Evolutionary conservation across 2,797 vertebrate genomes (phyloP).

Genomic region (Limnodromus scolopaceus): DNA sequence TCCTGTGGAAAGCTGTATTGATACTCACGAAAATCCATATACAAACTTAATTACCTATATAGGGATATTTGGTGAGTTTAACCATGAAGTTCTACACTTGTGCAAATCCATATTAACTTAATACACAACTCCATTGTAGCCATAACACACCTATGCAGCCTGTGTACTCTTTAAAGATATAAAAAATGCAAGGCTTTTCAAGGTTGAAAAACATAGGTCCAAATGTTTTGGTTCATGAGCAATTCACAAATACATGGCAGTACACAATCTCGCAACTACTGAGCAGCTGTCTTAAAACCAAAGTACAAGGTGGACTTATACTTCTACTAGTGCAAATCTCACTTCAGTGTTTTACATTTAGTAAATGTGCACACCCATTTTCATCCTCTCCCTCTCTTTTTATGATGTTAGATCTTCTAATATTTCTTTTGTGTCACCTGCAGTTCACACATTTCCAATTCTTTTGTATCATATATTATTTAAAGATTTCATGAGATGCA

Average conservation of each 20-base stretch:
- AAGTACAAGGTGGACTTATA: not conserved
- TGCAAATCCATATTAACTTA: not conserved
- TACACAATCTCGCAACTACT: not conserved
- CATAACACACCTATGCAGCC: not conserved
- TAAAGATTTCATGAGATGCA: not conserved
- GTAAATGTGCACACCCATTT: not conserved
- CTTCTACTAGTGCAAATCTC: not conserved
- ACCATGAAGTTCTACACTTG: not conserved
- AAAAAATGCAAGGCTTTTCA: not conserved
- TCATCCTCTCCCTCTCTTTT: not conserved
- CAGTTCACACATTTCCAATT: not conserved
- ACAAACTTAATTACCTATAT: not conserved
- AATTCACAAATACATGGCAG: not conserved
- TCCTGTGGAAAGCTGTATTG: not conserved
- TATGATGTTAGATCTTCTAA: not conserved
- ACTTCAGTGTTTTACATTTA: not conserved
- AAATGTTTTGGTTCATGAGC: not conserved
- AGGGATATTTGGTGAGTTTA: not conserved
- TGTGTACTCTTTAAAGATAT: not conserved
- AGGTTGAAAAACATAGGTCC: not conserved
- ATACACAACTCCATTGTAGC: not conserved
- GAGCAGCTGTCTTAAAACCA: not conserved
- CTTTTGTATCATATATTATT: not conserved
- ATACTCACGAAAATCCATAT: not conserved
- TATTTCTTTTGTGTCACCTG: not conserved